A percentile compares a stretch with the other conserved stretches of the same genome.
phyloP scores from a whole-genome alignment of 2,888 invertebrate genomes.

The Aelia acuminata region DNA sequence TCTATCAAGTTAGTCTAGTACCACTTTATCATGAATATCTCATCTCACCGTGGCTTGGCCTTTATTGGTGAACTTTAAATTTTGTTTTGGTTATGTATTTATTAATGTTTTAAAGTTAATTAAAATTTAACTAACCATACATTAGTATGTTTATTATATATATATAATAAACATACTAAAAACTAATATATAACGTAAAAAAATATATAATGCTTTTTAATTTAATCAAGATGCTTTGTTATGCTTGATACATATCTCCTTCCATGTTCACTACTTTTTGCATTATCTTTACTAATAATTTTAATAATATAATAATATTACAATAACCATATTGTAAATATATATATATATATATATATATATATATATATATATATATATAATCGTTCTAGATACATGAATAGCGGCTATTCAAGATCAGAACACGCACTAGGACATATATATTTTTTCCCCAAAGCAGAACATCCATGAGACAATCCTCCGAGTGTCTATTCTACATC shows the following conservation, averaged over 20 bases:
- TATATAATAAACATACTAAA: too few species aligned
- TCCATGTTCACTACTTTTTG: conserved; percentile 30
- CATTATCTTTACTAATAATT: conserved; percentile 14
- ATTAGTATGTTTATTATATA: background rate
- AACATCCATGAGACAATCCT: too few species aligned
- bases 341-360: too few species aligned
- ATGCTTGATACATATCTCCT: conserved; percentile 36
- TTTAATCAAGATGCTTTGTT: background rate
- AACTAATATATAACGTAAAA: too few species aligned
- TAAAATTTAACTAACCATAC: background rate
- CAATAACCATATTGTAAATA: conserved; percentile 27
- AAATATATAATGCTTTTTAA: too few species aligned
- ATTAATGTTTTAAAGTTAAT: background rate
- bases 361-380: too few species aligned
- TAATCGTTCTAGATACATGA: too few species aligned
- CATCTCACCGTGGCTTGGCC: background rate
- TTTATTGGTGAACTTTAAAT: background rate
- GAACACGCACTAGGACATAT: too few species aligned
- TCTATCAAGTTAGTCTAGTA: background rate
- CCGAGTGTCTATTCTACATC: too few species aligned
- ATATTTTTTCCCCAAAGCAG: too few species aligned
- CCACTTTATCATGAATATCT: background rate
- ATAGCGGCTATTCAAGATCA: too few species aligned
- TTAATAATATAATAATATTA: too few species aligned
- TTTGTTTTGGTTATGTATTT: background rate